These are phyloP conservation scores for Hirtodrosophila confusa DNA, from an alignment of 2,888 invertebrate species.

Conservation along the genomic window DNA sequence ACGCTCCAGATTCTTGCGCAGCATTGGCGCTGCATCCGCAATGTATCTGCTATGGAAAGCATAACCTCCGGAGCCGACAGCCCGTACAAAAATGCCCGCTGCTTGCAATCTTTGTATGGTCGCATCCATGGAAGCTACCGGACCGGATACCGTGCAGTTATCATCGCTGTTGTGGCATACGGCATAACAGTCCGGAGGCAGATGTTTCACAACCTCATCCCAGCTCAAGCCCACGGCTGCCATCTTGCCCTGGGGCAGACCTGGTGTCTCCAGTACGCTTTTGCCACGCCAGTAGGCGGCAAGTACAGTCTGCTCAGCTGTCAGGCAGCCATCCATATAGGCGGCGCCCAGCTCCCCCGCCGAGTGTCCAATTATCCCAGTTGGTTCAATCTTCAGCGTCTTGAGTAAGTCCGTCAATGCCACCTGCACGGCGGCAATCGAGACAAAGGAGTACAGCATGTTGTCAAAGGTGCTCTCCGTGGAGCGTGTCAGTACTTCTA, in stretches of 20 bases:
- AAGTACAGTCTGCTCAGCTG: conserved; percentile 96
- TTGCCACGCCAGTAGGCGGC: conserved; percentile 97
- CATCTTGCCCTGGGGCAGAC: conserved; percentile 91
- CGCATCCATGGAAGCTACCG: conserved; percentile 87
- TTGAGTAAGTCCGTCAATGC: conserved; percentile 95
- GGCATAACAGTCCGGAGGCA: conserved; percentile 92
- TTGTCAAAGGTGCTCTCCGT: conserved; percentile 92
- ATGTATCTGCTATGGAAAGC: conserved; percentile 98
- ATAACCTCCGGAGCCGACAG: conserved; percentile 93
- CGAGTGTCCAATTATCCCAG: conserved; percentile 98
- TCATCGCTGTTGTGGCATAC: conserved; percentile 98
- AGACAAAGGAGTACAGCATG: conserved; percentile 94
- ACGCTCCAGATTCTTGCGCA: conserved; percentile 90
- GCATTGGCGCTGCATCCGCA: conserved; percentile 91
- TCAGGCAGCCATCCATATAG: conserved; percentile 97
- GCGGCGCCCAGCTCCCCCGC: conserved; percentile 90
- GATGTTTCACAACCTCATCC: conserved; percentile 90
- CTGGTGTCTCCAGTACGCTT: conserved; percentile 89
- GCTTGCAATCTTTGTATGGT: conserved; percentile 88
- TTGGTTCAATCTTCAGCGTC: conserved; percentile 90
- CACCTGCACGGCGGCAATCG: conserved; percentile 97
- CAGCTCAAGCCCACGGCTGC: conserved; percentile 96
- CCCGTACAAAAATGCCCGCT: conserved; percentile 92
- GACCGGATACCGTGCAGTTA: conserved; percentile 97
- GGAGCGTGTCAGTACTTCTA: conserved; percentile 90